phyloP scores from a whole-genome alignment of 2,113 vertebrate species.

The Copsychus sechellarum region DNA sequence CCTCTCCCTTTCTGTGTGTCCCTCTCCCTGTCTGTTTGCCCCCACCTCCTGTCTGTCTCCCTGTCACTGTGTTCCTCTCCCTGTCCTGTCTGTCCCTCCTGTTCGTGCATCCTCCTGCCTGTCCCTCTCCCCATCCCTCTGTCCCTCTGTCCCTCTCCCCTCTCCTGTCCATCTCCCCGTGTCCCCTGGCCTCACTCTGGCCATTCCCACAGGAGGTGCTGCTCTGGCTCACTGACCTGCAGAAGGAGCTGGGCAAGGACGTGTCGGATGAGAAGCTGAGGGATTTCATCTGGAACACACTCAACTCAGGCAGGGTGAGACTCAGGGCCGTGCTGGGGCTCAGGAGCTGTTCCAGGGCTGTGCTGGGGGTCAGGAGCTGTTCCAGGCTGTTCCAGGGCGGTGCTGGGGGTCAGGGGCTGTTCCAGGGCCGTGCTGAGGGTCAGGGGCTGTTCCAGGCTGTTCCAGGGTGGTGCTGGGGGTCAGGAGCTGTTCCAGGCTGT shows the following conservation, averaged over 20 bases:
- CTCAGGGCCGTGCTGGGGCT: background rate
- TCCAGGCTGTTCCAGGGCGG: no score
- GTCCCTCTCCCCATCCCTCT: no score
- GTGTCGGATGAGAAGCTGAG: conserved; percentile 91
- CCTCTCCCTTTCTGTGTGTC: background rate
- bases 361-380: background rate
- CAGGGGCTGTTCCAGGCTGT: background rate
- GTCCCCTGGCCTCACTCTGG: background rate
- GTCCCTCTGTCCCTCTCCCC: background rate
- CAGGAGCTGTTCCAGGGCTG: no score
- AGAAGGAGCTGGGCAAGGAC: conserved; percentile 92
- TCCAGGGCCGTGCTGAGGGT: background rate
- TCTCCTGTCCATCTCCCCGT: no score
- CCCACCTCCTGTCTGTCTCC: background rate
- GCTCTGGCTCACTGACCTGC: conserved; percentile 91
- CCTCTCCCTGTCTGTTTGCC: no score
- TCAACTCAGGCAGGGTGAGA: conserved; percentile 93
- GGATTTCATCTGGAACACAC: conserved; percentile 98
- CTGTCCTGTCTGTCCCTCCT: background rate
- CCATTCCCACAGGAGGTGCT: conserved; percentile 84
- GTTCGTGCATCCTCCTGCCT: no score
- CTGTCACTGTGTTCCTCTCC: background rate
- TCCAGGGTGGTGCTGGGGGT: no score
- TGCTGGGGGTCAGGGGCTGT: background rate
- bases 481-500: background rate